Evolutionary conservation across 2,888 invertebrate genomes (phyloP).

Genomic region (Tanytarsus gracilentus): DNA sequence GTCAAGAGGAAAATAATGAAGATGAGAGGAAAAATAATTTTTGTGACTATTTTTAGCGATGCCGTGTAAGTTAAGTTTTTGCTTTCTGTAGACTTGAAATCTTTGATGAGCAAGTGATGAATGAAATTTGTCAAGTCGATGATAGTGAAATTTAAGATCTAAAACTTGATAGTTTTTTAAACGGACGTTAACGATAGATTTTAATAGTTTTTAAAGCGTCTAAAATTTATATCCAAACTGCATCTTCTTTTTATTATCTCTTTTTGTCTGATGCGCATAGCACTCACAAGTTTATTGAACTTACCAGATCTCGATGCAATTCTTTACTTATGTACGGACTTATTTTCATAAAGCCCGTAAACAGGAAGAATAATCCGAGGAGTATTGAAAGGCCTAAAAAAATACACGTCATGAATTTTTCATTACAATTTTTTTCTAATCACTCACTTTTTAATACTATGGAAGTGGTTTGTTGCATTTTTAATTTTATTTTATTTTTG

Average conservation of each 20-base stretch:
- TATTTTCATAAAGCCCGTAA: conserved; percentile 87
- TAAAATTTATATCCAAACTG: not conserved
- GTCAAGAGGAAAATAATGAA: too few relatives aligned
- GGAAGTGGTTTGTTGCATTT: conserved; percentile 10
- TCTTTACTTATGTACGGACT: conserved; percentile 88
- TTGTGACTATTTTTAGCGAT: conserved; percentile 3
- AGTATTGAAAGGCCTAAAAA: conserved; percentile 73
- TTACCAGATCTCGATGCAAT: conserved; percentile 92
- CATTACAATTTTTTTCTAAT: not conserved
- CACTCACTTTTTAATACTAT: conserved; percentile 28
- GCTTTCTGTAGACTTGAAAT: not conserved
- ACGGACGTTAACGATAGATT: not conserved
- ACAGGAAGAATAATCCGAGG: conserved; percentile 88
- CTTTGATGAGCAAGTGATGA: not conserved
- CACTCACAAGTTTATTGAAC: conserved; percentile 37
- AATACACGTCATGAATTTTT: not conserved
- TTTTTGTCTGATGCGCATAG: not conserved
- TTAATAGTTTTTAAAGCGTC: not conserved
- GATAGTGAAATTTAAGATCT: not conserved
- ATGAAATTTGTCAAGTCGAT: not conserved
- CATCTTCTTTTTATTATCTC: not conserved
- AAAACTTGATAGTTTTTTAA: not conserved
- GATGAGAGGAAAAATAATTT: not conserved
- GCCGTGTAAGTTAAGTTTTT: not conserved
- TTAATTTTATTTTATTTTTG: not conserved